These are phyloP conservation scores for Cydia fagiglandana DNA, from an alignment of 1,140 invertebrate genomes.

Conservation along the genomic window DNA sequence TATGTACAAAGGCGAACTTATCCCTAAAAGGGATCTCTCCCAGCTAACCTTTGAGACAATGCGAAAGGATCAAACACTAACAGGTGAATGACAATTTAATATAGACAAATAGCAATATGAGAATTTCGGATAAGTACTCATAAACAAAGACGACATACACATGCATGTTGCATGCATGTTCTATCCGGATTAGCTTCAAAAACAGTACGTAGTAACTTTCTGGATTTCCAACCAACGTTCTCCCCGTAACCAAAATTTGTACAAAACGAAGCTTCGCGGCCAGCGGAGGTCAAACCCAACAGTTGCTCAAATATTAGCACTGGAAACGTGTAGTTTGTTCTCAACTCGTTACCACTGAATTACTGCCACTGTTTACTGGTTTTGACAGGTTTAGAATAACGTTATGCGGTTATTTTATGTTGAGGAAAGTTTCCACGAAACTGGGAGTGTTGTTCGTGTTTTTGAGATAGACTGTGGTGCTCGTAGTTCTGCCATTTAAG, in stretches of 20 bases:
- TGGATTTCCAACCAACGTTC: too few species aligned
- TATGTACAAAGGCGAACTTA: too few species aligned
- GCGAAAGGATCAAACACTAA: too few species aligned
- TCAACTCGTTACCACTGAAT: conserved; percentile 9
- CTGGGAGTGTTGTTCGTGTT: neutral
- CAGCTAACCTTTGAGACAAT: too few species aligned
- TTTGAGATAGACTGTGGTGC: neutral
- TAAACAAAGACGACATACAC: too few species aligned
- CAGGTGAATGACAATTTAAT: too few species aligned
- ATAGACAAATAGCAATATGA: too few species aligned
- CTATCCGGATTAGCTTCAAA: too few species aligned
- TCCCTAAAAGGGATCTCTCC: too few species aligned
- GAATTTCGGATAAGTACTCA: too few species aligned
- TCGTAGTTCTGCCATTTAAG: neutral
- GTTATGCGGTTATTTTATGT: neutral
- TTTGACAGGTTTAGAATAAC: conserved; percentile 14
- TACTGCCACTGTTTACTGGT: neutral
- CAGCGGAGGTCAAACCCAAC: neutral
- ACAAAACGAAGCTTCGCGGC: neutral
- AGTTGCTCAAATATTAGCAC: conserved; percentile 9
- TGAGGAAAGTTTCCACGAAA: neutral
- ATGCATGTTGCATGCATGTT: too few species aligned
- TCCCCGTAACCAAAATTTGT: neutral
- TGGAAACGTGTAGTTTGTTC: neutral
- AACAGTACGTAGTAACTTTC: too few species aligned